Conservation (phyloP, 2,797 vertebrate genomes). For the Cheirogaleus major region DNA sequence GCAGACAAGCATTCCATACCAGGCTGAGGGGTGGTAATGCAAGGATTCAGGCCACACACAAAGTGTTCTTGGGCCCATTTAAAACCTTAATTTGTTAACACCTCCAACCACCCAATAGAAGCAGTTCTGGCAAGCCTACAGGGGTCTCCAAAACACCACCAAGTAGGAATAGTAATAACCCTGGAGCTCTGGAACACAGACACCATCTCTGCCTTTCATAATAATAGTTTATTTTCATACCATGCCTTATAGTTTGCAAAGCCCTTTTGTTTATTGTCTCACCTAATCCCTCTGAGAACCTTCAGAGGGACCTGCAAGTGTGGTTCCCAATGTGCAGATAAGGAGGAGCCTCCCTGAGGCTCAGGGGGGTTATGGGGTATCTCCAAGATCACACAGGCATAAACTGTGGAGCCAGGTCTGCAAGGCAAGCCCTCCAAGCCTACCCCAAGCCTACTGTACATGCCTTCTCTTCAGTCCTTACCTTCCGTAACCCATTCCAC, state of each 20-base stretch:
- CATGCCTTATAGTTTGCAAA: not conserved
- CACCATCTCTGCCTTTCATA: not conserved
- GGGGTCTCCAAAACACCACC: not conserved
- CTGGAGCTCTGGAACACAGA: not conserved
- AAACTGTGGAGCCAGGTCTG: not conserved
- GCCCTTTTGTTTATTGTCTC: not conserved
- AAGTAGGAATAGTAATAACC: not conserved
- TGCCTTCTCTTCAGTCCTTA: not conserved
- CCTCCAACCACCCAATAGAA: not conserved
- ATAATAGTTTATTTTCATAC: not conserved
- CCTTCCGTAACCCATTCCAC: not conserved
- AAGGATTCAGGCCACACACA: not conserved
- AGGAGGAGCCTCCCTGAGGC: not conserved
- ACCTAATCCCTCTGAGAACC: not conserved
- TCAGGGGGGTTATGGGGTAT: not conserved
- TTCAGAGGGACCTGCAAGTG: not conserved
- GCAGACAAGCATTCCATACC: not conserved
- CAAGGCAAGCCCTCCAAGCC: not conserved
- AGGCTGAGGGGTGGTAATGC: not conserved
- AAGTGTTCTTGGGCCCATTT: not conserved
- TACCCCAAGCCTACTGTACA: not conserved
- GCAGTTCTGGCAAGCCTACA: not conserved
- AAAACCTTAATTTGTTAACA: not conserved
- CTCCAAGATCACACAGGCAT: not conserved
- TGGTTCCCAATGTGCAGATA: not conserved